phyloP scores from a whole-genome alignment of 1,140 invertebrate species.

The Sipha flava region DNA sequence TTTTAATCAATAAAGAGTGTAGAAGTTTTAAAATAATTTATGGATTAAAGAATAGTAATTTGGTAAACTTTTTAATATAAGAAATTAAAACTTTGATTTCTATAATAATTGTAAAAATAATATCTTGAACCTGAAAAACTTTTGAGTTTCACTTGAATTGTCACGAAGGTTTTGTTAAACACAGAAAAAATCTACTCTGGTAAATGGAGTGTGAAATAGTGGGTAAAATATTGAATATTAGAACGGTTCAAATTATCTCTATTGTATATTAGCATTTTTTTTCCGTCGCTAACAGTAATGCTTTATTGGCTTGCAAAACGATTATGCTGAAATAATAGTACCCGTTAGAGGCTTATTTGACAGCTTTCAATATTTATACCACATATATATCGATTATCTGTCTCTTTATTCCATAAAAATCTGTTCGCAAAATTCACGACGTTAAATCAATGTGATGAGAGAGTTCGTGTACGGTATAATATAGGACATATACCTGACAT shows the following conservation, averaged over 20 bases:
- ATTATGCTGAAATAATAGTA: background rate
- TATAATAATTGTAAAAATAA: background rate
- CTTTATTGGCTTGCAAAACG: background rate
- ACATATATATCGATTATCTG: background rate
- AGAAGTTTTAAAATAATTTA: background rate
- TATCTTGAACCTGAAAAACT: too few relatives aligned
- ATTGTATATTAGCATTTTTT: background rate
- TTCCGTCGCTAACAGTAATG: background rate
- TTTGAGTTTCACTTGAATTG: background rate
- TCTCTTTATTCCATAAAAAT: background rate
- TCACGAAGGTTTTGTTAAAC: background rate
- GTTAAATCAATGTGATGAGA: background rate
- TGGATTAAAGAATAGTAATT: background rate
- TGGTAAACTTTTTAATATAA: background rate
- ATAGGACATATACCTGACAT: background rate
- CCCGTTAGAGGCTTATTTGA: background rate
- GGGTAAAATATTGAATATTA: background rate
- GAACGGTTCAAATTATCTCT: background rate
- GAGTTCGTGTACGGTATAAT: background rate
- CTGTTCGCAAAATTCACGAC: background rate
- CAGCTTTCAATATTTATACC: background rate
- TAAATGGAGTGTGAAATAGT: background rate
- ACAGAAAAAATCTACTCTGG: background rate
- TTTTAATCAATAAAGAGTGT: too few relatives aligned
- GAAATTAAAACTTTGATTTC: background rate